Evolutionary conservation across 2,113 vertebrate genomes (phyloP), one percentile per base, ranked within the genome.

Genomic region (Vidua macroura): DNA sequence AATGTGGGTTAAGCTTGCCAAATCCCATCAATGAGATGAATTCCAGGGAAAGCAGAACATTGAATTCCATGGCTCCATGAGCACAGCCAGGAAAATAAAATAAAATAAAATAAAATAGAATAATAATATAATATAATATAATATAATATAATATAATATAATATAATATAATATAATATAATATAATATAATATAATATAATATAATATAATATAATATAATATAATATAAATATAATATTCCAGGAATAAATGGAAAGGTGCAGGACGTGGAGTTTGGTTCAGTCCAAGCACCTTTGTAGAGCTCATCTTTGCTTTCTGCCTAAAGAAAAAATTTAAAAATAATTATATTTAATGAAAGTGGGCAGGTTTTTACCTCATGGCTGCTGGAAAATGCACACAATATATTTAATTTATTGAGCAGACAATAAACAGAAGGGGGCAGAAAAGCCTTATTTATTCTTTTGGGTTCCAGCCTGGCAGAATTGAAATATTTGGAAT

Each of bases 351-450:
- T 70, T 68, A 22, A 43, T 64, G 17, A 6, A 83, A 83, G 10
- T 5, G 9, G 52, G 14, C 44, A 43, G 20, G 15, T 6, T 81
- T 92, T 81, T 59, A 67, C 60, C 48, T 92, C 28, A 2, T 52
- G 64, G 60, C 55, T 51, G 35, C 59, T 77, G 41, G 44, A 35
- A 92, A 83, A 35, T 35, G 2, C 30, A 21, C 56, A 5, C 25
- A 24, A 2, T 33, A 0, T 31, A 27, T 83, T 73, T 72, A 20
- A 77, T 88, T 90, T 77, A 72, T 59, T 14, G 59, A 94, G n/a
- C 72, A 43, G 55, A 7, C 13, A 72, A n/a, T 30, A 92, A 93
- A 96, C 96, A 96, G 96, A 97, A 97, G 96, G 93, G 97, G 93
- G 96, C 95, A 96, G 95, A 94, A 96, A 90, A 96, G 52, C 56